A percentile compares a stretch with the other conserved stretches of the same genome.
These are phyloP conservation scores for Hypocryptadius cinnamomeus DNA, from an alignment of 2,113 vertebrate genomes.

Conservation along the genomic window DNA sequence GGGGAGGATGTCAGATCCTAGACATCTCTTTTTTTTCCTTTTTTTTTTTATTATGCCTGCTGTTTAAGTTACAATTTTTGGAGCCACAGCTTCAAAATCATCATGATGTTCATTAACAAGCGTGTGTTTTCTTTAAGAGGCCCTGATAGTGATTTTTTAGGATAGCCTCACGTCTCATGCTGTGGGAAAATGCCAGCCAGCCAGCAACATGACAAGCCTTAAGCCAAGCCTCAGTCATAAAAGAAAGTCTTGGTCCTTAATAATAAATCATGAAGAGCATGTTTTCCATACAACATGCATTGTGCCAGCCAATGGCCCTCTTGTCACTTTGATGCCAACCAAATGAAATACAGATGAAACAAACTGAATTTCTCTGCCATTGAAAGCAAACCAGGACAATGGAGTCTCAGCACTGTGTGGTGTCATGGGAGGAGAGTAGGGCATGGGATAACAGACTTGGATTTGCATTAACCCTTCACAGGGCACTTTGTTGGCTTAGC, in stretches of 20 bases:
- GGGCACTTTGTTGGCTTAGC: neutral
- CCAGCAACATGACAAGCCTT: neutral
- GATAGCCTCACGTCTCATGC: neutral
- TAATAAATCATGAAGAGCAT: neutral
- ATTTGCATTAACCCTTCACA: neutral
- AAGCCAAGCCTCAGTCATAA: conserved; percentile 25
- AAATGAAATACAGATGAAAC: conserved; percentile 26
- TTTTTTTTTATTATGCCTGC: neutral
- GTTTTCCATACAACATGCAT: neutral
- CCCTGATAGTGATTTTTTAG: neutral
- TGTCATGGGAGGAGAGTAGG: neutral
- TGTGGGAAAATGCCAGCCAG: neutral
- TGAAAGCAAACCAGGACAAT: neutral
- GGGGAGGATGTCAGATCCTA: neutral
- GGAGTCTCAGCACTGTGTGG: neutral
- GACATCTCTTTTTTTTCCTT: neutral
- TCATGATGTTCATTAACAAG: neutral
- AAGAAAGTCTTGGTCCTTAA: neutral
- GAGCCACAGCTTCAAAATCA: neutral
- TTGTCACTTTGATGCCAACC: neutral
- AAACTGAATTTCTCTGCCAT: neutral
- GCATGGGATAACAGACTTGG: rapidly evolving
- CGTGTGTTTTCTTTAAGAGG: neutral
- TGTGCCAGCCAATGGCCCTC: neutral
- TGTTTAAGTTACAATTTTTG: neutral